Evolutionary conservation across 2,797 vertebrate species (phyloP).

Genomic region (Percopsis omiscomaycus): DNA sequence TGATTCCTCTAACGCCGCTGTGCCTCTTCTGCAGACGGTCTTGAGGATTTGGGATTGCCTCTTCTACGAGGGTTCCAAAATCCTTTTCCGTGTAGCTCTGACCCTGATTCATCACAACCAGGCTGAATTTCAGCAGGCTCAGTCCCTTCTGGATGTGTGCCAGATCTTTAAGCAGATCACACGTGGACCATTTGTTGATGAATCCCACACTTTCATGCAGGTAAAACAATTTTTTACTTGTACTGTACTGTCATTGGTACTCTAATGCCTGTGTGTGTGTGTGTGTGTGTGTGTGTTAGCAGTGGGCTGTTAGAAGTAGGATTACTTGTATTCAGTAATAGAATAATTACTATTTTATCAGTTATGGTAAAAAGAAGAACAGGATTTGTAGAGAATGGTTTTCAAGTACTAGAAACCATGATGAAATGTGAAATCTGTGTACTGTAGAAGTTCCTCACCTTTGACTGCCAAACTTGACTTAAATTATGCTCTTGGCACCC

Average conservation of each 20-base stretch:
- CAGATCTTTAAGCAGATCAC: slow-evolving; percentile 90
- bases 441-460: too few species aligned
- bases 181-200: slow-evolving; percentile 82
- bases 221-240: slow-evolving; percentile 57
- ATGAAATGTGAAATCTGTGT: too few species aligned
- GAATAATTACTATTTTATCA: too few species aligned
- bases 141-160: slow-evolving; percentile 85
- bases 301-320: too few species aligned
- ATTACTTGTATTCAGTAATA: too few species aligned
- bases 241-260: too few species aligned
- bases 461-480: too few species aligned
- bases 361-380: too few species aligned
- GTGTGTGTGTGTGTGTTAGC: too few species aligned
- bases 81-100: slow-evolving; percentile 93
- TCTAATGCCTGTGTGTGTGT: neutral
- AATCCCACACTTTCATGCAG: slow-evolving; percentile 94
- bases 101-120: slow-evolving; percentile 89
- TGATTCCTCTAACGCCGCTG: neutral
- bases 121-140: slow-evolving; percentile 82
- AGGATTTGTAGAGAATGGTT: too few species aligned
- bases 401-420: too few species aligned
- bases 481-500: too few species aligned
- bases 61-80: slow-evolving; percentile 96
- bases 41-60: slow-evolving; percentile 96
- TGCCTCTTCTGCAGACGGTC: slow-evolving; percentile 82